These are phyloP conservation scores for Prosapia bicincta DNA, from an alignment of 2,888 invertebrate genomes.

Conservation along the genomic window DNA sequence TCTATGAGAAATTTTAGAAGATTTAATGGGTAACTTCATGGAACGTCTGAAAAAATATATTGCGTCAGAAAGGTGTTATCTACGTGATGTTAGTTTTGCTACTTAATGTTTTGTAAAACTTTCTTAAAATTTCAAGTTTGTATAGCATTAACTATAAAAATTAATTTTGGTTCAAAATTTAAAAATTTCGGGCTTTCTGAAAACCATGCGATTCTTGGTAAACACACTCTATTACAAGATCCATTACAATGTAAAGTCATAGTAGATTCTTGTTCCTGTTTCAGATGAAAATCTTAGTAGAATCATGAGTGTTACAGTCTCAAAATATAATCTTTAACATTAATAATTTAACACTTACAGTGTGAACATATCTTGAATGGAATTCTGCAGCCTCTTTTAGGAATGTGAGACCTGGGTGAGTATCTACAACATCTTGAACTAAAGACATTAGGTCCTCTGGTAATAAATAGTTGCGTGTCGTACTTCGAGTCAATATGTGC, in stretches of 20 bases:
- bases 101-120: background rate
- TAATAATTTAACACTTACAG: constrained; percentile 57
- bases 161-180: background rate
- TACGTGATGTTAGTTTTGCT: too few species aligned
- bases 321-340: too few species aligned
- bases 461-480: constrained; percentile 57
- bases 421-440: constrained; percentile 97
- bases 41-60: background rate
- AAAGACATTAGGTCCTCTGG: constrained; percentile 93
- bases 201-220: background rate
- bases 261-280: too few species aligned
- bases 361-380: constrained; percentile 97
- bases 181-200: too few species aligned
- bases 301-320: too few species aligned
- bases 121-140: background rate
- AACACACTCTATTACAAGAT: background rate
- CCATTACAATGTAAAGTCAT: too few species aligned
- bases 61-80: background rate
- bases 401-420: constrained; percentile 96
- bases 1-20: background rate
- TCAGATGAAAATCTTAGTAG: too few species aligned
- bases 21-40: background rate
- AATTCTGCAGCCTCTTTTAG: constrained; percentile 97
- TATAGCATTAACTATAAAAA: background rate
- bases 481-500: constrained; percentile 74